A percentile compares a stretch with the other conserved stretches of the same genome.
Conservation (phyloP, 2,797 vertebrate species). For the Pipistrellus pygmaeus region DNA sequence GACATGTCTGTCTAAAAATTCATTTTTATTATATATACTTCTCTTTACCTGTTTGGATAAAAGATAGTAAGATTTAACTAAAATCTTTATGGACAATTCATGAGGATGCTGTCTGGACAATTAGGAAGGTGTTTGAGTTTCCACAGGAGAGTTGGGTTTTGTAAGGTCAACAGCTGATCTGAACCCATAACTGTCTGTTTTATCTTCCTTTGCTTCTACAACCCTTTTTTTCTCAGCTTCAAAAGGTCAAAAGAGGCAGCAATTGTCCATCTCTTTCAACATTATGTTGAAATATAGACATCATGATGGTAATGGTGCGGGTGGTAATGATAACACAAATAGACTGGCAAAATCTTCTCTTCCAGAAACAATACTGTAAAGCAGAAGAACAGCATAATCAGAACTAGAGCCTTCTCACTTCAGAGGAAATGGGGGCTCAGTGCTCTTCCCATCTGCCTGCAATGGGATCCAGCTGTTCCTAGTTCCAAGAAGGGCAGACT, state of each 20-base stretch:
- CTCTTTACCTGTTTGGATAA: constrained; percentile 45
- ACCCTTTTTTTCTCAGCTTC: not conserved
- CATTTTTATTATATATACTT: constrained; percentile 21
- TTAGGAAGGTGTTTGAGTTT: constrained; percentile 15
- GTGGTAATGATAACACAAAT: not conserved
- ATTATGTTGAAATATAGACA: not conserved
- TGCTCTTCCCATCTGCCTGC: not conserved
- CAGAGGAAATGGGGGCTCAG: not conserved
- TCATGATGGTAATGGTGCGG: not conserved
- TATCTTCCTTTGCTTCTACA: not conserved
- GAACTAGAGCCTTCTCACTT: not conserved
- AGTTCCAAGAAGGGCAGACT: constrained; percentile 1
- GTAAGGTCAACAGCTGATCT: not conserved
- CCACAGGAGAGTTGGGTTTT: constrained; percentile 28
- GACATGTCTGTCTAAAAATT: constrained; percentile 39
- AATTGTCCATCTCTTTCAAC: not conserved
- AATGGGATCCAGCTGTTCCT: not conserved
- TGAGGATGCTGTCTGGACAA: constrained; percentile 39
- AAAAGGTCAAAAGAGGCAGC: not conserved
- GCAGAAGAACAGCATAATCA: not conserved
- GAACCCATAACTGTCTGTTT: not conserved
- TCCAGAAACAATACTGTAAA: constrained; percentile 27
- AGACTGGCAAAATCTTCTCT: constrained; percentile 31
- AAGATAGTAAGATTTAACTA: constrained; percentile 28
- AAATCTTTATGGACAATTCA: not conserved